Percentiles rank a stretch among this genome's conserved stretches.
Evolutionary conservation across 1,140 invertebrate species (phyloP).

Genomic region (Diprion similis): DNA sequence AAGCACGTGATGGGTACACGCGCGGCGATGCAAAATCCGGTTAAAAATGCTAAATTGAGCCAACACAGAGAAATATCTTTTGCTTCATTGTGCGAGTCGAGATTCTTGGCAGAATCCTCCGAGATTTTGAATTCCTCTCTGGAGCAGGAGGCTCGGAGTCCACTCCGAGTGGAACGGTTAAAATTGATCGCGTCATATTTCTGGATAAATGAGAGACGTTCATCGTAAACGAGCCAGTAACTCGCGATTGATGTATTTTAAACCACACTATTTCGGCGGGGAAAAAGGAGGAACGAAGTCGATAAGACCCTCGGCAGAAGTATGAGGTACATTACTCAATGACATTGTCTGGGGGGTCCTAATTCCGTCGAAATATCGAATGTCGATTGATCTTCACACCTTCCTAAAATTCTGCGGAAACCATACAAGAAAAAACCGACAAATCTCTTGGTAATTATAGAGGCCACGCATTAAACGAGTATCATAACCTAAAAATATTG

Average conservation of each 20-base stretch:
- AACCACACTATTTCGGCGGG: not conserved
- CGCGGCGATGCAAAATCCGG: not conserved
- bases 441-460: too few species aligned
- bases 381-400: too few species aligned
- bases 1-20: not conserved
- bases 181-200: conserved; percentile 3
- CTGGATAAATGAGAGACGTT: conserved; percentile 2
- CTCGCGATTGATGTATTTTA: conserved; percentile 1
- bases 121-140: not conserved
- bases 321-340: too few species aligned
- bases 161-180: not conserved
- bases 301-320: too few species aligned
- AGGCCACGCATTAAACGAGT: too few species aligned
- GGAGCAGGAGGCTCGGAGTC: not conserved
- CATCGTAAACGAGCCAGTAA: not conserved
- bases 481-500: too few species aligned
- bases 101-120: not conserved
- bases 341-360: too few species aligned
- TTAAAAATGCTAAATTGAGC: not conserved
- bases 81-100: not conserved
- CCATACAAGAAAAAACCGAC: too few species aligned
- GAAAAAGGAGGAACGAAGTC: too few species aligned
- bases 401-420: too few species aligned
- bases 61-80: not conserved
- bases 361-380: too few species aligned